Base-by-base conservation (phyloP, 2,888 invertebrate genomes). In the Actias luna region DNA sequence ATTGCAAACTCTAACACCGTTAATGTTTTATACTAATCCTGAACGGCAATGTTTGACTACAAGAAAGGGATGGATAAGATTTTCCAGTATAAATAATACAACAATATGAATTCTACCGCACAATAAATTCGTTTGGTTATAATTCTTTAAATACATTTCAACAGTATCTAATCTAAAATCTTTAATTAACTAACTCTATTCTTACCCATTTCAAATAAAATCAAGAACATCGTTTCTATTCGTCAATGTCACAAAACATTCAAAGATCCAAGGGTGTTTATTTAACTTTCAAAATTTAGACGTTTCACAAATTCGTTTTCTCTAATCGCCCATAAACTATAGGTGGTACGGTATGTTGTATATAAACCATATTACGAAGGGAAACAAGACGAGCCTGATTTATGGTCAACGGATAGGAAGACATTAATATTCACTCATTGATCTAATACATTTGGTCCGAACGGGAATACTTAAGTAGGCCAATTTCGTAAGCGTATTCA, bases 391-490 rank as follows among this genome's bases (percentile, higher is more conserved):
- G 2, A 29, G 29, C 16, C 55, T 63, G 58, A 62, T 62, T 63
- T 63, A 63, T 55, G 39, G 52, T 55, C 36, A 61, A 14, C 55
- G 29, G 35, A 31, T 59, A 42, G 42, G 39, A 46, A 52, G 63
- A 55, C 59, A 18, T 63, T 59, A 31, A 63, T 25, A 39, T 52
- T 62, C 39, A 22, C 31, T 27, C 63, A 55, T 39, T 59, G 63
- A 63, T 55, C 36, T n/a, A 59, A 36, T 22, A 18, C 63, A 55
- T 59, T 33, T 59, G 63, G 18, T 52, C 52, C 27, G n/a, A 42
- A 42, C 36, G 27, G 39, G 36, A 39, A 59, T 59, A 58, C 50
- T 59, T 62, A 31, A 58, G 42, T 62, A 27, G 31, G 42, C 14
- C 60, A 55, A 35, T 62, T 62, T 58, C 61, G 61, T 42, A 62